These are phyloP conservation scores for Rhynchomys soricoides DNA, from an alignment of 2,113 vertebrate genomes.

Conservation along the genomic window DNA sequence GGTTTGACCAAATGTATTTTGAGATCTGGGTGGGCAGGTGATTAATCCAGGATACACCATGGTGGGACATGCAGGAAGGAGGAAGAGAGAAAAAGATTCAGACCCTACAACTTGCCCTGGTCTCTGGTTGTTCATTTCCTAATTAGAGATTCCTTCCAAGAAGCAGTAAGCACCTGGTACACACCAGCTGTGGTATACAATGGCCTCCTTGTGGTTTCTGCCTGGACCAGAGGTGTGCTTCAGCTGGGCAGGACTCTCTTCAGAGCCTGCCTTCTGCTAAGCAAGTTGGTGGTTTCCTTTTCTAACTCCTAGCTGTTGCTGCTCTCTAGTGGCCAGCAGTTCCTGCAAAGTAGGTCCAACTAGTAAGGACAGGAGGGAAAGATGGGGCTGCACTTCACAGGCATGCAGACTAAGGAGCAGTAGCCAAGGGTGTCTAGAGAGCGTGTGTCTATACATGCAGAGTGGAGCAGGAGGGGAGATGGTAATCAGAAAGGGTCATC, in stretches of 20 bases:
- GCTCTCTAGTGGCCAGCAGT: constrained; percentile 55
- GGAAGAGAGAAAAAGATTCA: background rate
- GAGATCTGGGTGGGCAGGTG: background rate
- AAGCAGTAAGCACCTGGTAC: background rate
- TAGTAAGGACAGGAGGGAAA: background rate
- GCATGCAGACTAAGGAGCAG: background rate
- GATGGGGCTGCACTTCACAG: background rate
- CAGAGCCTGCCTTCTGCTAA: background rate
- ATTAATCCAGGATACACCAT: background rate
- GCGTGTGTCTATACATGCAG: background rate
- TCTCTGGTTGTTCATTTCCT: constrained; percentile 1
- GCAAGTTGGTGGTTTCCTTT: background rate
- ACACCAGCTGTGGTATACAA: background rate
- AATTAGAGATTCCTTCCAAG: constrained; percentile 5
- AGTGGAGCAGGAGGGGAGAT: background rate
- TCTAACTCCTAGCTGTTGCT: constrained; percentile 21
- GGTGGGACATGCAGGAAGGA: background rate
- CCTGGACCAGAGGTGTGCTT: background rate
- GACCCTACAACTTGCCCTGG: background rate
- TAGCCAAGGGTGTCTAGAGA: background rate
- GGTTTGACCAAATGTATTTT: constrained; percentile 23
- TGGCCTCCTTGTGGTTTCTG: background rate
- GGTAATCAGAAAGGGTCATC: background rate
- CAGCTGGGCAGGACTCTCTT: background rate
- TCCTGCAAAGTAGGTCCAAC: background rate